Evolutionary conservation across 2,888 invertebrate species (phyloP), one percentile per base, ranked within the genome.

Genomic region (Eupithecia tripunctaria): DNA sequence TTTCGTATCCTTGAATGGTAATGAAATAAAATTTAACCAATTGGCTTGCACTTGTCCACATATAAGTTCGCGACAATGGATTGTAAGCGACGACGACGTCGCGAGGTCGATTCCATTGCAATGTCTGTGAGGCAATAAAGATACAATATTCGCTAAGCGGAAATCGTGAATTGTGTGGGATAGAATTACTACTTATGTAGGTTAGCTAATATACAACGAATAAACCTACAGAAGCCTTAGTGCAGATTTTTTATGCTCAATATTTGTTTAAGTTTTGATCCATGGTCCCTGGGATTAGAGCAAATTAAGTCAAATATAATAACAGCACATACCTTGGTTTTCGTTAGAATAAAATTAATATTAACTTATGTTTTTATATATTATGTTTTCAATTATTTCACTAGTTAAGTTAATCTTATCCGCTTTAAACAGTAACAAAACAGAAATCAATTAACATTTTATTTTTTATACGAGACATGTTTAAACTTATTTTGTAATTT

Each of bases 61-160:
- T 79, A 76, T n/a, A 76, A 76, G 59, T 75, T 72, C 41, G 74
- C 74, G 69, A 78, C 77, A 79, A 75, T 75, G 70, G 69, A 66
- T 72, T 76, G 76, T 78, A 68, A 77, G 74, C 65, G 76, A 74
- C 76, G 68, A 25, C 38, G 10, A 74, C 76, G 68, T 27, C 38
- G 10, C 81, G 79, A 85, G 85, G 85, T 72, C 83, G 78, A 77
- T 76, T 82, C 77, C 78, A 82, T 82, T 83, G 77, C 75, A 76
- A 70, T 65, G 72, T 72, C 75, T 72, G 75, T 67, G 68, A 74
- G 71, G 75, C 84, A 83, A 82, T 86, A 80, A 82, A 81, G 78
- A 81, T 80, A 80, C 80, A 83, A 86, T 84, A 84, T 82, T 80
- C 75, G 80, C 79, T 80, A 51, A 80, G 76, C 76, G 79, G 80